Conservation (phyloP, 2,113 vertebrate species). For the Brevimyrus niger region DNA sequence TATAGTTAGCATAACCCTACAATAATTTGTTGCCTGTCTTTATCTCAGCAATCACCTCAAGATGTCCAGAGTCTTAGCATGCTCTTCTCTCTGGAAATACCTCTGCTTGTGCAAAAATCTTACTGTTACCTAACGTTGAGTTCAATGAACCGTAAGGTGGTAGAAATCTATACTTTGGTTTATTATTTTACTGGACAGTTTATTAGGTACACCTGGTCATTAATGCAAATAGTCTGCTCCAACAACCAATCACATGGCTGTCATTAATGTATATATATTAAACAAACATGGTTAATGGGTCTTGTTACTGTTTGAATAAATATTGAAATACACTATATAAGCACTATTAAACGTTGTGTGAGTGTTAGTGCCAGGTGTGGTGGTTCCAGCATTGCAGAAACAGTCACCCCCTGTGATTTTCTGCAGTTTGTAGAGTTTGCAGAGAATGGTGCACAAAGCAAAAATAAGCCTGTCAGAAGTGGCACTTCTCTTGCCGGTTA, state of each 20-base stretch:
- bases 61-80: not conserved
- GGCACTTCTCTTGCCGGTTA: not conserved
- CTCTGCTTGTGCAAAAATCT: not conserved
- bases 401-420: not conserved
- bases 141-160: not conserved
- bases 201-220: not conserved
- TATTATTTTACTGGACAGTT: not conserved
- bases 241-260: not conserved
- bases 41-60: not conserved
- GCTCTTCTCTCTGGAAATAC: not conserved
- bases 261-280: not conserved
- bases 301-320: not conserved
- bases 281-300: not conserved
- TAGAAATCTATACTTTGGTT: not conserved
- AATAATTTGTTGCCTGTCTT: not conserved
- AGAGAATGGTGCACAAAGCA: not conserved
- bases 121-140: not conserved
- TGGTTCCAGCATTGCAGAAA: not conserved
- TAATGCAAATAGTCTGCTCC: not conserved
- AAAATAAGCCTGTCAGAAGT: not conserved
- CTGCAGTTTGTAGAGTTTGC: not conserved
- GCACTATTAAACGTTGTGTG: not conserved
- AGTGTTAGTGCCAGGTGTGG: not conserved
- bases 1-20: not conserved
- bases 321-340: not conserved